These are phyloP conservation scores for Dicrostonyx torquatus DNA, from an alignment of 2,797 vertebrate genomes.

Conservation along the genomic window DNA sequence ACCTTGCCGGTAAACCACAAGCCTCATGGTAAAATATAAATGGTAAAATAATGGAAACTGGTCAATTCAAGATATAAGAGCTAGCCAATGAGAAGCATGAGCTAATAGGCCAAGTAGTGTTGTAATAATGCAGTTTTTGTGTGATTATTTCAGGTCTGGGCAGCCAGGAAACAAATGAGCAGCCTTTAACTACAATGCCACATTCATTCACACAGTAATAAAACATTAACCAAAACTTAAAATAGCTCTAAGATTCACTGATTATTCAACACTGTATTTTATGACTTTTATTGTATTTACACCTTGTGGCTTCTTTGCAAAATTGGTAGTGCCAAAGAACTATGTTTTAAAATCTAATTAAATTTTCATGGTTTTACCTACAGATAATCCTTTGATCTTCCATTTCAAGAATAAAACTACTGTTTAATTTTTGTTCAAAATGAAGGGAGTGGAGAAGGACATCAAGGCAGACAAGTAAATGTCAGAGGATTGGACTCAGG, in stretches of 20 bases:
- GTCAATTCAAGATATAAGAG: too few relatives aligned
- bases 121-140: too few relatives aligned
- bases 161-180: too few relatives aligned
- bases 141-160: too few relatives aligned
- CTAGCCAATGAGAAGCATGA: too few relatives aligned
- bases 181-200: not conserved
- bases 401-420: not conserved
- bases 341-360: not conserved
- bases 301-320: not conserved
- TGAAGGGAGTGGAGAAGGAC: too few relatives aligned
- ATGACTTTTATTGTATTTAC: not conserved
- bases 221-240: constrained; percentile 14
- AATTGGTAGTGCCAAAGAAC: not conserved
- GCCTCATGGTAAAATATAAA: too few relatives aligned
- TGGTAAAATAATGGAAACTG: too few relatives aligned
- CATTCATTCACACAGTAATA: not conserved
- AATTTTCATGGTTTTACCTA: not conserved
- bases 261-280: not conserved
- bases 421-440: not conserved
- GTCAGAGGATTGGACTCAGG: not conserved
- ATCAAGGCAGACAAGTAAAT: not conserved
- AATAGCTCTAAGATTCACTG: not conserved
- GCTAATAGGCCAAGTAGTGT: too few relatives aligned
- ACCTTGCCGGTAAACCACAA: too few relatives aligned
- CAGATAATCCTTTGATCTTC: not conserved